Conservation (phyloP, 2,797 vertebrate genomes). For the Sebastes flavidus region DNA sequence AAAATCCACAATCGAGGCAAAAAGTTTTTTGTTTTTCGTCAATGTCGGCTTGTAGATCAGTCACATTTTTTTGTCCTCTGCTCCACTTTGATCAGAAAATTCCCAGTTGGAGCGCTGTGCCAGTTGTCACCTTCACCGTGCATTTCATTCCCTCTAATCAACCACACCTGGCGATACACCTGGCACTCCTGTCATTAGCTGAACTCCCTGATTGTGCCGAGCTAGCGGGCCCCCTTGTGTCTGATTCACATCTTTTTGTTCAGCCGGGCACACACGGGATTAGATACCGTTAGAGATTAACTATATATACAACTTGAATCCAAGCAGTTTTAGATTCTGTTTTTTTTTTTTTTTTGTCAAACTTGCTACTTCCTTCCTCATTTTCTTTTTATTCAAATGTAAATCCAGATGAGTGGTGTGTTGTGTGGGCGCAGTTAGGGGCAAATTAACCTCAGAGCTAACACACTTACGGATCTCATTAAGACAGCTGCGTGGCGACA, state of each 20-base stretch:
- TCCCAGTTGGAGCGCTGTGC: constrained; percentile 56
- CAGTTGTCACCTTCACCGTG: constrained; percentile 72
- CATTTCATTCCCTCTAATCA: constrained; percentile 75
- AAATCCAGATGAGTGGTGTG: constrained; percentile 40
- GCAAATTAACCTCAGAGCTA: constrained; percentile 71
- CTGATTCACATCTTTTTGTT: constrained; percentile 54
- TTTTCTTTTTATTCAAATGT: constrained; percentile 34
- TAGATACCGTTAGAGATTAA: neutral
- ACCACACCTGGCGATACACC: constrained; percentile 81
- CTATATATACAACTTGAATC: constrained; percentile 4
- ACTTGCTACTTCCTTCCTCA: neutral
- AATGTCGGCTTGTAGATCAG: constrained; percentile 25
- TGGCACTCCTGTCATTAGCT: constrained; percentile 75
- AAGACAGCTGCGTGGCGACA: constrained; percentile 51
- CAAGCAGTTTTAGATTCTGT: neutral
- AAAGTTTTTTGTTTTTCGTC: constrained; percentile 10
- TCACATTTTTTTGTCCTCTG: constrained; percentile 40
- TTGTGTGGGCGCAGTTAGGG: constrained; percentile 50
- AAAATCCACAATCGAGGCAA: constrained; percentile 1
- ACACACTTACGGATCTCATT: constrained; percentile 70
- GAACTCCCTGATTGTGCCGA: constrained; percentile 68
- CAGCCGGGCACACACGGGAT: constrained; percentile 17
- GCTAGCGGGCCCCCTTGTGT: constrained; percentile 37
- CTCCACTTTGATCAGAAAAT: constrained; percentile 47
- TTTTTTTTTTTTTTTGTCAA: neutral